Evolutionary conservation across 2,113 vertebrate genomes (phyloP), one percentile per base, ranked within the genome.

Genomic region (Numenius arquata): DNA sequence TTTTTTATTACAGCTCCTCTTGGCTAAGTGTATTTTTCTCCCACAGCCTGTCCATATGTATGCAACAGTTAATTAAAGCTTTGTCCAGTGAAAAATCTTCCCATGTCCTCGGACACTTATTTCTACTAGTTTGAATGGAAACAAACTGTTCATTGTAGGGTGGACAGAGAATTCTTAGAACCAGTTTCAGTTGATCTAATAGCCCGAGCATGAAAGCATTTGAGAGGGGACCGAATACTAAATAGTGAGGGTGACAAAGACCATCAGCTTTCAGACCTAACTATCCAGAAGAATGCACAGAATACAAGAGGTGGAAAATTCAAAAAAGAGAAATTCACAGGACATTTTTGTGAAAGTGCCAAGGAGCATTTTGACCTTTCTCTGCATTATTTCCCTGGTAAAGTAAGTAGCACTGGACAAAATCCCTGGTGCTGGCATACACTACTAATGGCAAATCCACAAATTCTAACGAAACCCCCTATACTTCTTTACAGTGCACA

Each of bases 151-250:
- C 93, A 95, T 97, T 97, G 92, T 97, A 63, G 87, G 63, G 61
- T 81, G 95, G 88, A 97, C 96, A 97, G 92, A 97, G 93, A 93
- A 96, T 94, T 95, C 92, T 92, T 81, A 96, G 93, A 97, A 90
- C 50, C 65, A 87, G 59, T 29, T 90, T 93, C 52, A 53, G 94
- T 63, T 96, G 89, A 90, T 82, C 91, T 97, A 94, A 96, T 83
- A 90, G 89, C 36, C 96, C 1, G 36, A 92, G 73, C 85, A 93
- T 88, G 88, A 96, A 97, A 96, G 81, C 72, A 75, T 97, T 95
- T 95, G 80, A 70, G 85, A 96, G 45, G 59, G 68, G 47, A 66
- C 94, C 72, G 26, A 92, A 78, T 92, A 75, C 59, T 91, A 88
- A 96, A 95, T 9, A 89, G 67, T 55, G 61, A 52, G 95, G 61